Conservation (phyloP, 2,888 invertebrate genomes). For the Isotomurus palustris region DNA sequence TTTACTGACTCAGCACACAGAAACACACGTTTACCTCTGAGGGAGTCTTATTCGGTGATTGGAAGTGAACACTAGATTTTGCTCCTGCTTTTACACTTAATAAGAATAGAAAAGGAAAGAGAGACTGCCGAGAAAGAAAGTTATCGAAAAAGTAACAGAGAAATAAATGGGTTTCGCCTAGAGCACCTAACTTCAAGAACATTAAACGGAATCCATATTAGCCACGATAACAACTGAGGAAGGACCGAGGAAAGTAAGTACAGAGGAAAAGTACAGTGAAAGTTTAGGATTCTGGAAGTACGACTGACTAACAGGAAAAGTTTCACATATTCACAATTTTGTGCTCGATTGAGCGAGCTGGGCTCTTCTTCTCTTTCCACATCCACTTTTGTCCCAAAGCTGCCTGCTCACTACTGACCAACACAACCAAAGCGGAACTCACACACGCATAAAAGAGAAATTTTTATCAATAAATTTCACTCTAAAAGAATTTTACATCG, state of each 20-base stretch:
- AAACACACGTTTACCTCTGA: no score
- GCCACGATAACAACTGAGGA: not conserved
- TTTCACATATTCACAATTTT: conserved; percentile 13
- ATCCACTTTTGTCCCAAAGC: not conserved
- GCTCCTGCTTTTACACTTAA: no score
- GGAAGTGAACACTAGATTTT: no score
- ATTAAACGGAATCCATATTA: conserved; percentile 12
- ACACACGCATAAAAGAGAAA: no score
- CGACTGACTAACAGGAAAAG: conserved; percentile 1
- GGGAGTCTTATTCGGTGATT: no score
- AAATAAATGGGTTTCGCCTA: conserved; percentile 10
- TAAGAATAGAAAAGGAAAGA: no score
- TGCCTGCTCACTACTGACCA: not conserved
- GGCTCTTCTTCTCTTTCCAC: not conserved
- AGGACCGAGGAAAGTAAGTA: not conserved
- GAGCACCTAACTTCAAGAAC: conserved; percentile 1
- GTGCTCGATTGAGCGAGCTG: conserved; percentile 7
- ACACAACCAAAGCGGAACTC: not conserved
- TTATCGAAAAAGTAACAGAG: conserved; percentile 2
- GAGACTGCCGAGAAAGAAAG: not conserved
- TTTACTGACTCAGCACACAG: no score
- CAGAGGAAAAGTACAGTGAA: not conserved
- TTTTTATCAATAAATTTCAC: no score
- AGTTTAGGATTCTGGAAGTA: not conserved
- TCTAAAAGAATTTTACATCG: no score